A percentile compares a stretch with the other conserved stretches of the same genome.
These are phyloP conservation scores for Rhynchotus rufescens DNA, from an alignment of 2,797 vertebrate species.

Conservation along the genomic window DNA sequence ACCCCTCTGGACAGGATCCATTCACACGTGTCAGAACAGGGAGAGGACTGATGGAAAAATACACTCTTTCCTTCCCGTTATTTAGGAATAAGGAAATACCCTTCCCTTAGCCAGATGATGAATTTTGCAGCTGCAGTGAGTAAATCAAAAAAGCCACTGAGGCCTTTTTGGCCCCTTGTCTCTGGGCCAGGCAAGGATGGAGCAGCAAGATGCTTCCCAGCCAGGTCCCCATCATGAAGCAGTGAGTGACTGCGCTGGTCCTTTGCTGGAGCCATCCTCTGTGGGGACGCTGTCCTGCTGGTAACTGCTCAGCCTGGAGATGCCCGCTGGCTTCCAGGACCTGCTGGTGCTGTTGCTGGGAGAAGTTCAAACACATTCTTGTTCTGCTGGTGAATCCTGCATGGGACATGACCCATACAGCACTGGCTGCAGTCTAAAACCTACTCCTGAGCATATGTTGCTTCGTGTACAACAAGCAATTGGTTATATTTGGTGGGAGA, in stretches of 20 bases:
- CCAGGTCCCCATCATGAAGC: accelerated
- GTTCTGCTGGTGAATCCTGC: background rate
- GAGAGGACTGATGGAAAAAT: background rate
- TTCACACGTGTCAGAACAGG: accelerated
- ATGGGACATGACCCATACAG: background rate
- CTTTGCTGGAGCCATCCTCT: background rate
- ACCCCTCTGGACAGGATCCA: background rate
- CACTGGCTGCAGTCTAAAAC: background rate
- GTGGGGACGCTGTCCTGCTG: background rate
- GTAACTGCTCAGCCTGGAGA: background rate
- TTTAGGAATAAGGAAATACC: background rate
- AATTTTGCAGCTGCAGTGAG: background rate
- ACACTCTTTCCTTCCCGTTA: background rate
- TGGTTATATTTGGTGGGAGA: background rate
- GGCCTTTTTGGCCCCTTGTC: background rate
- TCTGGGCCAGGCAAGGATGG: background rate
- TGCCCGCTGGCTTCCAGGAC: background rate
- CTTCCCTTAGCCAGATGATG: background rate
- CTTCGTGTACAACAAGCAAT: background rate
- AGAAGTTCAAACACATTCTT: too few species aligned
- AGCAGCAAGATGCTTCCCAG: background rate
- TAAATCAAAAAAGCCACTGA: background rate
- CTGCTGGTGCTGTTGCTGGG: background rate
- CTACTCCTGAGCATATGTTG: background rate
- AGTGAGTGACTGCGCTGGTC: background rate